phyloP scores from a whole-genome alignment of 2,888 invertebrate genomes.

The Dioctria rufipes region DNA sequence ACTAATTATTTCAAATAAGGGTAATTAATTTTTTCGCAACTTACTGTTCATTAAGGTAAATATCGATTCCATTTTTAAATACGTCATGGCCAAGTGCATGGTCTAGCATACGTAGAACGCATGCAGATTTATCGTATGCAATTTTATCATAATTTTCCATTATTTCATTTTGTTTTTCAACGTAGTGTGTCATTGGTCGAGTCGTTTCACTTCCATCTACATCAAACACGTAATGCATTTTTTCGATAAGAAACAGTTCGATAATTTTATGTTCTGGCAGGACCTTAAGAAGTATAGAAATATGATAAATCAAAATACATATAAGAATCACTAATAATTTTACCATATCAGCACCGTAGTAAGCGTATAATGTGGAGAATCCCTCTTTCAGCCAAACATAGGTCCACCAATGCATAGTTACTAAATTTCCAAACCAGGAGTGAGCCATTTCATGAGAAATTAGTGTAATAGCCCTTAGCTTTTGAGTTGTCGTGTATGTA shows the following conservation, averaged over 20 bases:
- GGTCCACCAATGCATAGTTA: slow-evolving; percentile 78
- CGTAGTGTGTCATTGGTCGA: slow-evolving; percentile 86
- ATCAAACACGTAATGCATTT: slow-evolving; percentile 81
- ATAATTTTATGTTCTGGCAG: slow-evolving; percentile 79
- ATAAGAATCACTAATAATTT: neutral
- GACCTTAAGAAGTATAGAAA: slow-evolving; percentile 68
- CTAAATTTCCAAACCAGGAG: slow-evolving; percentile 83
- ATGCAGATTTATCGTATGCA: slow-evolving; percentile 73
- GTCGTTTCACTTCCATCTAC: slow-evolving; percentile 82
- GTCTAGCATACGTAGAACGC: slow-evolving; percentile 76
- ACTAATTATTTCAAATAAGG: too few relatives aligned
- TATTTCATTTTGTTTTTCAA: slow-evolving; percentile 75
- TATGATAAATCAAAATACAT: neutral
- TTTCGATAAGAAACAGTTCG: slow-evolving; percentile 82
- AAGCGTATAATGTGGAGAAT: slow-evolving; percentile 74
- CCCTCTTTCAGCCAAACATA: slow-evolving; percentile 80
- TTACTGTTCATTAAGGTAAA: slow-evolving; percentile 1
- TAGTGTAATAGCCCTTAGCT: slow-evolving; percentile 61
- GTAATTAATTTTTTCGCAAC: neutral
- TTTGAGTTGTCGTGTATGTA: neutral
- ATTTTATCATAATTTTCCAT: slow-evolving; percentile 15
- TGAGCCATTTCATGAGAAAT: slow-evolving; percentile 76
- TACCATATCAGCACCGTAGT: slow-evolving; percentile 48
- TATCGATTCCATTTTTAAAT: neutral
- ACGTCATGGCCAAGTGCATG: slow-evolving; percentile 68